Base-by-base conservation (phyloP, 2,797 vertebrate genomes). In the Sphaeramia orbicularis region DNA sequence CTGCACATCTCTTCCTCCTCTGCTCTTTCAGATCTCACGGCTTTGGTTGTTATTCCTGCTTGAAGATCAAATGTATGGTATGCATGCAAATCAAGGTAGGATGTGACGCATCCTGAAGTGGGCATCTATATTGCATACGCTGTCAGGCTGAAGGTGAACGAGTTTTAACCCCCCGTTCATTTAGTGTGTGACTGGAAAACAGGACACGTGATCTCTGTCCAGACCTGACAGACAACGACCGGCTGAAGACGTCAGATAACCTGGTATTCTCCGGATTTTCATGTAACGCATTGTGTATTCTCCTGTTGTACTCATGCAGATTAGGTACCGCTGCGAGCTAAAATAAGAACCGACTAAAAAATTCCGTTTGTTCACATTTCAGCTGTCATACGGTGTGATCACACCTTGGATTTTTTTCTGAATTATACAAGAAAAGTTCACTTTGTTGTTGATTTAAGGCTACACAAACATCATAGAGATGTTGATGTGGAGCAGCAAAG, bases 41-140 rank as follows among this genome's bases (percentile, higher is more conserved):
- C 84, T 80, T 73, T 69, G 41, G 51, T 81, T 85, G 56, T 73
- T 78, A 75, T 79, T 81, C 68, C 78, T 70, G 67, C 76, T 44
- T 11, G 37, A 18, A 78, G 78, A 90, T 88, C 76, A 87, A 82
- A 88, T 80, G 78, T 10, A 37, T 51, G 65, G 45, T 35, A n/a
- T 7, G 61, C 72, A 81, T 80, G 70, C 74, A 78, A 81, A 80
- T 74, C 45, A 72, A 64, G 71, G 58, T 65, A 57, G 55, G 66
- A 71, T 75, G 45, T 65, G 76, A 78, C 81, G 78, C 56, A 61
- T 18, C 62, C 70, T 65, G 82, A 86, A 74, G 72, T 68, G 78
- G 61, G 67, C 77, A 86, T 90, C 56, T 66, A 86, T 89, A 82
- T 89, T 88, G 76, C 76, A 87, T 73, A 14, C 1, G 4, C 19